A percentile compares a stretch with the other conserved stretches of the same genome.
Conservation (phyloP, 2,888 invertebrate genomes). For the Tinea trinotella region DNA sequence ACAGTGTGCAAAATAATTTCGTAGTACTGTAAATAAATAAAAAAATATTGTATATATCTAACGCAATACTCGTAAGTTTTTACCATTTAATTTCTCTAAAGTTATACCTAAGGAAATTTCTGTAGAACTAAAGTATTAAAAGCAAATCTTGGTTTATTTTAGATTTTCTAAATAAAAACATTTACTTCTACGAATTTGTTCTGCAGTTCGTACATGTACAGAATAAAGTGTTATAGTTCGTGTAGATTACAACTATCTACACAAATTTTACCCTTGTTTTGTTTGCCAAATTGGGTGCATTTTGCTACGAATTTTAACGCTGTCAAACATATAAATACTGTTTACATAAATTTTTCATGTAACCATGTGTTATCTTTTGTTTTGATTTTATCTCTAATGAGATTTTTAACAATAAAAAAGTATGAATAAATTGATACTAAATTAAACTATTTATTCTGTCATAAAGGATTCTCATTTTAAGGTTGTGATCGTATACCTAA, state of each 20-base stretch:
- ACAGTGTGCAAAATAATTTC: neutral
- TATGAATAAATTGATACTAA: neutral
- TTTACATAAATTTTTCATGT: neutral
- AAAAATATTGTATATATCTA: neutral
- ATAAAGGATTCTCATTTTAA: neutral
- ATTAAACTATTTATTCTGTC: neutral
- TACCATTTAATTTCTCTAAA: no score
- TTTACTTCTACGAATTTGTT: constrained; percentile 29
- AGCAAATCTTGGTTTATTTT: neutral
- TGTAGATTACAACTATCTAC: constrained; percentile 55
- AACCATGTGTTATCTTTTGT: neutral
- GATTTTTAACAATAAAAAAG: neutral
- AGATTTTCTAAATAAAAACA: neutral
- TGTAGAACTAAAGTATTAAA: no score
- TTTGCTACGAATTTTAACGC: constrained; percentile 56
- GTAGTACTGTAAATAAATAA: neutral
- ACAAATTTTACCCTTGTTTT: constrained; percentile 63
- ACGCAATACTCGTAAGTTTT: no score
- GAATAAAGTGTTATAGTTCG: constrained; percentile 53
- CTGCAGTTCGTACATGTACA: constrained; percentile 44
- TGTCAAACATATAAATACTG: neutral
- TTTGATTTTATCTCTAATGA: neutral
- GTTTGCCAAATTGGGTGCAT: constrained; percentile 64
- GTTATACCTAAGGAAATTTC: no score
- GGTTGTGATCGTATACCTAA: neutral